These are phyloP conservation scores for Xanthorhoe spadicearia DNA, from an alignment of 2,888 invertebrate species.

Conservation along the genomic window DNA sequence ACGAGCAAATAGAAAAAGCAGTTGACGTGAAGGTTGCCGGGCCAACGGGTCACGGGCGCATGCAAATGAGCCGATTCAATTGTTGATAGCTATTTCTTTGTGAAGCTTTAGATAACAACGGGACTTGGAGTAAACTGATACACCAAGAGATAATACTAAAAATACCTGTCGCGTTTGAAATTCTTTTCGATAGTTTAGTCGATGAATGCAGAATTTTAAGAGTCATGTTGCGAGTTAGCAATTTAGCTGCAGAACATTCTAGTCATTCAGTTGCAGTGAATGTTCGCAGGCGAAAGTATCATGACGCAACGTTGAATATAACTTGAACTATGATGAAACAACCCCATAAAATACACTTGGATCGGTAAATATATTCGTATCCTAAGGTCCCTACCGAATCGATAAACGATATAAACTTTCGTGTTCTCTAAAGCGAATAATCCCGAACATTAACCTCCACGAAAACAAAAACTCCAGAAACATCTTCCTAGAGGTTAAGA, in stretches of 20 bases:
- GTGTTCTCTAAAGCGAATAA: neutral
- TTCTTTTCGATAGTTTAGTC: neutral
- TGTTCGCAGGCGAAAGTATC: constrained; percentile 29
- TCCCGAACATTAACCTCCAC: neutral
- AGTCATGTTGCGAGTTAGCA: neutral
- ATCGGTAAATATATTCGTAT: neutral
- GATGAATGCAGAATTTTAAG: neutral
- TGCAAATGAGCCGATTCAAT: constrained; percentile 73
- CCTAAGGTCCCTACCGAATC: neutral
- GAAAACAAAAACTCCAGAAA: neutral
- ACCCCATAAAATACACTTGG: constrained; percentile 6
- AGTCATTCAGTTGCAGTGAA: constrained; percentile 16
- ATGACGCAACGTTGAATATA: constrained; percentile 26
- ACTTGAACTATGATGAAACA: constrained; percentile 22
- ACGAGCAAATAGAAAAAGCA: constrained; percentile 51
- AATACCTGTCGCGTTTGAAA: neutral
- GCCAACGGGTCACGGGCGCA: constrained; percentile 75
- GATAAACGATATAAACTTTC: neutral
- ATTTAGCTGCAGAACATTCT: constrained; percentile 11
- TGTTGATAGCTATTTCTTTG: constrained; percentile 56
- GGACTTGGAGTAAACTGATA: constrained; percentile 1
- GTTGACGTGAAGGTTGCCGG: constrained; percentile 62
- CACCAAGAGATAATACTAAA: neutral
- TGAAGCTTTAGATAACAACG: constrained; percentile 22
- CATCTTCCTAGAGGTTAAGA: neutral